Base-by-base conservation (phyloP, 2,797 vertebrate genomes). In the Malurus splendens region DNA sequence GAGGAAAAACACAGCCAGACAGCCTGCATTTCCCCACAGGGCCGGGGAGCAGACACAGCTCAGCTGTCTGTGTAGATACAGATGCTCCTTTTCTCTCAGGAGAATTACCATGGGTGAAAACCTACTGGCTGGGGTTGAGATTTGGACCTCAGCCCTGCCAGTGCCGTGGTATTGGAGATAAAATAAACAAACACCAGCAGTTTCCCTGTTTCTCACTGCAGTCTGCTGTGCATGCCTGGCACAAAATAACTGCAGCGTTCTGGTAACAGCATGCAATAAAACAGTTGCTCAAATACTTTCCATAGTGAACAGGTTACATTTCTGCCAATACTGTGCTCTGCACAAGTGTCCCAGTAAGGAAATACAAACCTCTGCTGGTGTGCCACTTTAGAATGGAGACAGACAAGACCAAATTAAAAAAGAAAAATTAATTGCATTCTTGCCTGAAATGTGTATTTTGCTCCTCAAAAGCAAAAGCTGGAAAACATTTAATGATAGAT, bases 241-340 rank as follows among this genome's bases (percentile, higher is more conserved):
- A 94, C 42, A 67, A 76, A 87, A 32, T 64, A 89, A 78, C 90
- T 87, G 87, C 90, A 87, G 92, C 18, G 2, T 61, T 87, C 90
- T 93, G 87, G 93, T 86, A 87, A 89, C 89, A 87, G 71, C 79
- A 41, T 3, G 42, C 84, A 93, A 86, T 92, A 93, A 93, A 95
- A 93, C 90, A 87, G 76, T 92, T 64, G 64, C 80, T 79, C 75
- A 84, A 94, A 92, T 93, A 93, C n/a, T 95, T 95, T 93, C 92
- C 94, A 93, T 28, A 75, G 64, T 18, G 90, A 94, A 92, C 92
- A 93, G 90, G 94, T 94, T 95, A 94, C 87, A 89, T 71, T 84
- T 87, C 87, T 93, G 89, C 39, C 87, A 93, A 76, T 28, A 22
- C 75, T 60, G 64, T 14, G 67, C 85, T 81, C 80, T 65, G 47